Base-by-base conservation (phyloP, 1,140 invertebrate species). In the Palaemon carinicauda region DNA sequence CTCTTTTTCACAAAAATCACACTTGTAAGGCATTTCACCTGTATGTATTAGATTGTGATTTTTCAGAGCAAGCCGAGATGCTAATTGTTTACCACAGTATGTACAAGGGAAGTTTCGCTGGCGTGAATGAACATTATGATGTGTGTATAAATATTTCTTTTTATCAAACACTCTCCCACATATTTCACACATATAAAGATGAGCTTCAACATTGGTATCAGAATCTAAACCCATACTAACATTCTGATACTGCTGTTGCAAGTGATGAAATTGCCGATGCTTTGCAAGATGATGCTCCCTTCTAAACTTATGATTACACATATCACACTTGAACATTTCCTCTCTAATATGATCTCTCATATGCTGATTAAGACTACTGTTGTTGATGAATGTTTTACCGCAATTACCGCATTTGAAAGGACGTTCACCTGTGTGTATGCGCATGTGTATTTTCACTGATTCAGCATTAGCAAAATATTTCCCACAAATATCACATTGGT, bases 371-470 rank as follows among this genome's bases (percentile, higher is more conserved):
- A 89, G 82, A 53, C 89, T 89, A 27, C 87, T 87, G 89, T 97
- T 95, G 92, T 98, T 97, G 0, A 97, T 97, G 91, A 98, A 98
- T 0, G 97, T 96, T 92, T 98, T 98, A 87, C 94, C 94, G 92
- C 98, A 99, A 41, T 96, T 95, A n/a, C 92, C 93, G 90, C 97
- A 99, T 88, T 95, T 95, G 92, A 97, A 98, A 0, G 97, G 97
- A 90, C 98, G 98, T 91, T 98, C 97, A 17, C 97, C 96, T 21
- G 89, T 87, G 54, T 89, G 89, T n/a, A 88, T 85, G 29, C 89
- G 79, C 84, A 87, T 85, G 33, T 89, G 89, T 41, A 88, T 80
- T 60, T 88, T 89, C 14, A 89, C 80, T 29, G 88, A 86, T 52
- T 88, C 89, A 14, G 85, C 56, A 56, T 90, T 88, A 21, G 88